These are phyloP conservation scores for Smutsia temminckii DNA, from an alignment of 2,797 vertebrate species.

Conservation along the genomic window DNA sequence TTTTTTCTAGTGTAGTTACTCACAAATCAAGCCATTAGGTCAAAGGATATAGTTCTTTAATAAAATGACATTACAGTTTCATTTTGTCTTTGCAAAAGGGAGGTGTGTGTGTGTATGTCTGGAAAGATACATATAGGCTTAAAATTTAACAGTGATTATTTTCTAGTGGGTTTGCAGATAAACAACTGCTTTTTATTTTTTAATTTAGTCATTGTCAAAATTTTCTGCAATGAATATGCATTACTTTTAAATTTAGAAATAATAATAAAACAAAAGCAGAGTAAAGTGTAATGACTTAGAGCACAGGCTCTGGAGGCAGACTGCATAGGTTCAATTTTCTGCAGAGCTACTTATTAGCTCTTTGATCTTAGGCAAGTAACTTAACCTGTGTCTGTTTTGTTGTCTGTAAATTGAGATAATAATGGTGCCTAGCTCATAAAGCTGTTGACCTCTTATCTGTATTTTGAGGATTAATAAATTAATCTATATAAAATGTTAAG, in stretches of 20 bases:
- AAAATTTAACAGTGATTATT: conserved; percentile 32
- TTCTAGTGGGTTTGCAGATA: neutral
- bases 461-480: neutral
- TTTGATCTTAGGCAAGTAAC: conserved; percentile 24
- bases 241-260: neutral
- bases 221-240: neutral
- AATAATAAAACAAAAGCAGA: neutral
- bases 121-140: neutral
- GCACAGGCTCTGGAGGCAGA: neutral
- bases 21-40: neutral
- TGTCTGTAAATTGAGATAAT: neutral
- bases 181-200: neutral
- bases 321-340: neutral
- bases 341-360: neutral
- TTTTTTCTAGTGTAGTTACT: neutral
- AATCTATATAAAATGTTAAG: neutral
- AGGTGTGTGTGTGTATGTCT: neutral
- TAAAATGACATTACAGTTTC: neutral
- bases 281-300: neutral
- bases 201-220: neutral
- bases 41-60: neutral
- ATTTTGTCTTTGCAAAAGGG: conserved; percentile 32
- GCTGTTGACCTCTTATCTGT: neutral
- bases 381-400: conserved; percentile 23
- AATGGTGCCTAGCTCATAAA: neutral